Base-by-base conservation (phyloP, 2,888 invertebrate species). In the Thereva unica region DNA sequence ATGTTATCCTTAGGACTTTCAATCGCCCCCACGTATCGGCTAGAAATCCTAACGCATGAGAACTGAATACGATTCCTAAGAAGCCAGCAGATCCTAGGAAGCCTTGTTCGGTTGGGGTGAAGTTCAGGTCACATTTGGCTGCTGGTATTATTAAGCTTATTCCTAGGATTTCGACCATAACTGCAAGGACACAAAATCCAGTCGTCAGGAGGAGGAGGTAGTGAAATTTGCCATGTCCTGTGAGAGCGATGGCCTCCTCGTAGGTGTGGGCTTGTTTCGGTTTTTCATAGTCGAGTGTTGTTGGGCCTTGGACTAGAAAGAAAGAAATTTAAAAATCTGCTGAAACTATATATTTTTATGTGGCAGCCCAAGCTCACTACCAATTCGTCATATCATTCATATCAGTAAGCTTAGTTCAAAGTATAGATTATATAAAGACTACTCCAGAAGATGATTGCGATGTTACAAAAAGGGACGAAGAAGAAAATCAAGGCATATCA, bases 31-130 rank as follows among this genome's bases (percentile, higher is more conserved):
- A 55, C 0, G 87, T 86, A 78, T 94, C 93, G 0, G 92, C 90
- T 69, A 92, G 77, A 71, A 88, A 85, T 49, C 93, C 93, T 91
- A 93, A 91, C 64, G 91, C 79, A 79, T 90, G 89, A 0, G 91
- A 89, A 61, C 92, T 92, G 35, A 88, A 73, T 38, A 88, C 87
- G 42, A 89, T 87, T 71, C 89, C 89, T 67, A 87, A 77, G 73
- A 88, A 89, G 1, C 87, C 87, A 57, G 87, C 84, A 3, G 88
- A 87, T 7, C 86, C 85, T 0, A 89, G 77, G 75, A 87, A 80
- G 0, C 89, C 88, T 72, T 88, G 84, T 72, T 87, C 83, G 9
- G 82, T 77, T 61, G 87, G 76, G n/a, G 84, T 82, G n/a, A 89
- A 81, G 2, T 83, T 75, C 38, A 89, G 78, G 76, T 89, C 89